A percentile compares a stretch with the other conserved stretches of the same genome.
Evolutionary conservation across 2,113 vertebrate genomes (phyloP).

Genomic region (Rana temporaria): DNA sequence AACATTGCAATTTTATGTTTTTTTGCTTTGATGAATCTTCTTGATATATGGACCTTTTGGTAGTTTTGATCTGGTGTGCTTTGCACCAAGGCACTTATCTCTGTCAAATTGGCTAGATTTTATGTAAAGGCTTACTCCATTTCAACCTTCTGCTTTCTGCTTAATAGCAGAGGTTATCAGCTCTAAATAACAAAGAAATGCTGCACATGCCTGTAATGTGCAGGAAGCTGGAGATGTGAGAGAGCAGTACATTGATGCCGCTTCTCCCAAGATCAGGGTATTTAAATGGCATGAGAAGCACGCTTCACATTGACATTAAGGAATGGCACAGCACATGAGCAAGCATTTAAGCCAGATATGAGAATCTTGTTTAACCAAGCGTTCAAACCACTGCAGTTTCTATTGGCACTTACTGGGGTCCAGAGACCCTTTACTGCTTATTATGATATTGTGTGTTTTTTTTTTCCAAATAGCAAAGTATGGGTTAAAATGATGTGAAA

Average conservation of each 20-base stretch:
- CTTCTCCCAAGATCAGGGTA: constrained; percentile 33
- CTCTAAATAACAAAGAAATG: constrained; percentile 62
- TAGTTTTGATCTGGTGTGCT: neutral
- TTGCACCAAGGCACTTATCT: neutral
- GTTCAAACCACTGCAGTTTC: constrained; percentile 22
- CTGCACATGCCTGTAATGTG: constrained; percentile 70
- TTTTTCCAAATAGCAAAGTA: neutral
- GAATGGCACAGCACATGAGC: constrained; percentile 3
- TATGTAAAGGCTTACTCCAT: constrained; percentile 30
- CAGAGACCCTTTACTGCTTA: neutral
- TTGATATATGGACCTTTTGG: too few species aligned
- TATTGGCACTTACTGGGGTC: neutral
- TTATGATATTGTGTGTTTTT: neutral
- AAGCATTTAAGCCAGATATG: neutral
- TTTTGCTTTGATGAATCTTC: too few species aligned
- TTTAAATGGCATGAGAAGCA: constrained; percentile 46
- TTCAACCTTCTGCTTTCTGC: neutral
- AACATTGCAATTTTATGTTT: too few species aligned
- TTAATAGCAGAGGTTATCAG: constrained; percentile 26
- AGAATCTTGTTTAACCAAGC: neutral
- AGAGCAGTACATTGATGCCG: constrained; percentile 9
- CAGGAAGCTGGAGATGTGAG: constrained; percentile 60
- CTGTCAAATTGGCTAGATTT: neutral
- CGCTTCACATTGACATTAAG: constrained; percentile 10
- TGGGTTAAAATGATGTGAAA: neutral